Evolutionary conservation across 2,797 vertebrate species (phyloP).

Genomic region (Acridotheres tristis): DNA sequence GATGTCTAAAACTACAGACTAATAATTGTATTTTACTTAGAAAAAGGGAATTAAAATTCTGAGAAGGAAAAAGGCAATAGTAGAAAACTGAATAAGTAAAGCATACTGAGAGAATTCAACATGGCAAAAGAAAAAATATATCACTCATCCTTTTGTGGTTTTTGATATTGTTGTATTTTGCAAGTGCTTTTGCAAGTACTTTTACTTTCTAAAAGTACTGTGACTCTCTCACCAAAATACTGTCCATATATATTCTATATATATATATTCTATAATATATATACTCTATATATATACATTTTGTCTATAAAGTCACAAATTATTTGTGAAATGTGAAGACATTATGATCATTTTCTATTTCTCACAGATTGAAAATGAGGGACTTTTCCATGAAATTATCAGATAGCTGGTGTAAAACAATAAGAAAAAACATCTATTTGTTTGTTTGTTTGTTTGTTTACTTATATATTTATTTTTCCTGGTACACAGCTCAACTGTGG

Average conservation of each 20-base stretch:
- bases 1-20: not conserved
- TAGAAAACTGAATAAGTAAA: not conserved
- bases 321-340: not conserved
- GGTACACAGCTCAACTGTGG: not conserved
- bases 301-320: not conserved
- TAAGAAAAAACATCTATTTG: fast-evolving
- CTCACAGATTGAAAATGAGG: not conserved
- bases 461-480: not conserved
- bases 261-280: too few species aligned
- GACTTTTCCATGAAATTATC: not conserved
- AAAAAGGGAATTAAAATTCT: not conserved
- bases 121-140: not conserved
- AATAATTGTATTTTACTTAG: not conserved
- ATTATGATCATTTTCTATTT: not conserved
- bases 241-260: too few species aligned
- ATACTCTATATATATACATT: too few species aligned
- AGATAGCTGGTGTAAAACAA: not conserved
- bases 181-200: not conserved
- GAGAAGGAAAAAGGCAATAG: not conserved
- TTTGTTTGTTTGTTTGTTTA: too few species aligned
- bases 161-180: not conserved
- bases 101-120: not conserved
- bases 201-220: not conserved
- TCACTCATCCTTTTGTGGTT: not conserved
- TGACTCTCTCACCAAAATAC: not conserved